phyloP scores from a whole-genome alignment of 2,797 vertebrate genomes.

The Myotis myotis region DNA sequence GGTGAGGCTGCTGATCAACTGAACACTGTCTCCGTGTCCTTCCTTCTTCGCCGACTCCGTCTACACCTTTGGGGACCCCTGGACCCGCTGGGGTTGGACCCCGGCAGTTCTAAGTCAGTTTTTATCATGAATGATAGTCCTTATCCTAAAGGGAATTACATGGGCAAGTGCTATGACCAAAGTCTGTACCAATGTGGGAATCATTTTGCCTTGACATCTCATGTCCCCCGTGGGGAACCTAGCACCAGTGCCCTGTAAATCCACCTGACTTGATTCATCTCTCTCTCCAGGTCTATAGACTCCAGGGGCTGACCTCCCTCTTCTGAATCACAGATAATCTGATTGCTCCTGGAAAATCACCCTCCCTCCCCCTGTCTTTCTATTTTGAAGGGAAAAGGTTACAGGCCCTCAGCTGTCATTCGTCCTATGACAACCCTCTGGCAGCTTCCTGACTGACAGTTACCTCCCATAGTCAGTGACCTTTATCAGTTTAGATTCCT shows the following conservation, averaged over 20 bases:
- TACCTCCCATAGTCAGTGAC: background rate
- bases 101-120: background rate
- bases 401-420: conserved; percentile 22
- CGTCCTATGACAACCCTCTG: background rate
- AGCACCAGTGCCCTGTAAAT: rapidly evolving
- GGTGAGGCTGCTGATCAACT: too few species aligned
- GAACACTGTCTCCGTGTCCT: too few species aligned
- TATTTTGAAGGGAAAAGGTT: conserved; percentile 48
- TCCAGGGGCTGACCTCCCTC: background rate
- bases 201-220: background rate
- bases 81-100: too few species aligned
- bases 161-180: background rate
- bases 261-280: background rate
- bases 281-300: too few species aligned
- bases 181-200: rapidly evolving
- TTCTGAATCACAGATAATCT: background rate
- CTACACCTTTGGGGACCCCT: too few species aligned
- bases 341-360: background rate
- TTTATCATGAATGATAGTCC: background rate
- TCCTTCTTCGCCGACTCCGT: too few species aligned
- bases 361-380: background rate
- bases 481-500: conserved; percentile 64
- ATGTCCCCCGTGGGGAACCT: background rate
- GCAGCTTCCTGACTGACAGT: conserved; percentile 23
- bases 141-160: background rate